Percentiles rank a stretch among this genome's conserved stretches.
These are phyloP conservation scores for Elgonia sp. DNA, from an alignment of 2,888 invertebrate species.

Conservation along the genomic window DNA sequence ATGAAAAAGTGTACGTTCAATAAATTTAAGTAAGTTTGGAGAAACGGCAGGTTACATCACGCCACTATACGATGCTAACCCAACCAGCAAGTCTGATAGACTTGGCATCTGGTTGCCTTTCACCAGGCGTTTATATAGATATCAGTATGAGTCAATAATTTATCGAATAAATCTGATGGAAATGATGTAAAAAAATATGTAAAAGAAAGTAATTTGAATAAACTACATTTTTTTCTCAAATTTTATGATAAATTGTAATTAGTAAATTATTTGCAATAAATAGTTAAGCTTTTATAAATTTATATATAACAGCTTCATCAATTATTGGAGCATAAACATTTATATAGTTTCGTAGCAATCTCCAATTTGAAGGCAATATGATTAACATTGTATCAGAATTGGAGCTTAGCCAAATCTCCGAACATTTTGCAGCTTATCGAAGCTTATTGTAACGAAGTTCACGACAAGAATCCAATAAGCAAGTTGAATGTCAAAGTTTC, in stretches of 20 bases:
- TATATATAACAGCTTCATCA: too few species aligned
- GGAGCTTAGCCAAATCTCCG: constrained; percentile 42
- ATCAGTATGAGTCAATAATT: constrained; percentile 33
- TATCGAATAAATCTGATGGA: constrained; percentile 25
- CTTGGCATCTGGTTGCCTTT: constrained; percentile 37
- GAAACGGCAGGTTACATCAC: constrained; percentile 14
- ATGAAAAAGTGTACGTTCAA: neutral
- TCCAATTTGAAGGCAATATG: too few species aligned
- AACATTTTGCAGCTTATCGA: constrained; percentile 63
- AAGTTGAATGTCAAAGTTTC: constrained; percentile 81
- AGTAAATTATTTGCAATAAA: too few species aligned
- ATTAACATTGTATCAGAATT: constrained; percentile 1
- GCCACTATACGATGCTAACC: constrained; percentile 41
- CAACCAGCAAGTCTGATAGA: constrained; percentile 21
- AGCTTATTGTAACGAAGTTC: constrained; percentile 73
- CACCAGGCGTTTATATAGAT: constrained; percentile 52
- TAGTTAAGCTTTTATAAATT: too few species aligned
- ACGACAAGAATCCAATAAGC: constrained; percentile 82
- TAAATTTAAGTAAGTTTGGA: constrained; percentile 31
- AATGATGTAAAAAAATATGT: too few species aligned
- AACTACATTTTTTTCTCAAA: too few species aligned
- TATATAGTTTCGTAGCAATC: too few species aligned
- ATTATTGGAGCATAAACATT: too few species aligned
- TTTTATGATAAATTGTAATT: too few species aligned
- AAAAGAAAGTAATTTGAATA: too few species aligned